Evolutionary conservation across 1,140 invertebrate species (phyloP).

Genomic region (Meloidogyne chitwoodi): DNA sequence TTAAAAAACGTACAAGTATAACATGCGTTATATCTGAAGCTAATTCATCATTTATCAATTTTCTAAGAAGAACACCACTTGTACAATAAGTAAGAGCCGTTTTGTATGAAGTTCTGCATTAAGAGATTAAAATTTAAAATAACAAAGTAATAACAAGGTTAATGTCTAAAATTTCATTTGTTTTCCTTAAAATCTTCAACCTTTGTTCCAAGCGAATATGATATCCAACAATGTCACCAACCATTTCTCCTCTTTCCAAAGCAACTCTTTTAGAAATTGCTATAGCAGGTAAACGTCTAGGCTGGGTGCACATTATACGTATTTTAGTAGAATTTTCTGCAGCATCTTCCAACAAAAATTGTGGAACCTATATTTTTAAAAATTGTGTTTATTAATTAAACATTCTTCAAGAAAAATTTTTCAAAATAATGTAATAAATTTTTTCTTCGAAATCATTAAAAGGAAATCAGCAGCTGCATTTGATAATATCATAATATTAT

Average conservation of each 20-base stretch:
- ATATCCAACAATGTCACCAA: constrained; percentile 85
- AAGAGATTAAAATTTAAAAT: too few species aligned
- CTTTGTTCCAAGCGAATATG: constrained; percentile 78
- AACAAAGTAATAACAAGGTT: background rate
- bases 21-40: constrained; percentile 77
- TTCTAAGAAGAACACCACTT: constrained; percentile 79
- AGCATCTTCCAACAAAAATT: constrained; percentile 79
- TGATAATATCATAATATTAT: too few species aligned
- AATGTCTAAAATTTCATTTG: constrained; percentile 3
- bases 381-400: too few species aligned
- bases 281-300: constrained; percentile 81
- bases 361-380: constrained; percentile 67
- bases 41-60: constrained; percentile 74
- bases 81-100: constrained; percentile 85
- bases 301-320: constrained; percentile 86
- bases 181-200: constrained; percentile 43
- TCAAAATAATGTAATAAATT: too few species aligned
- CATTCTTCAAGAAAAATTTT: too few species aligned
- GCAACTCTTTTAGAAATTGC: constrained; percentile 76
- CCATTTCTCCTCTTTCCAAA: constrained; percentile 77
- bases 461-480: too few species aligned
- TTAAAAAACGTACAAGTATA: constrained; percentile 69
- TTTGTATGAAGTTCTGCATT: constrained; percentile 70
- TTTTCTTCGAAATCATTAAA: too few species aligned
- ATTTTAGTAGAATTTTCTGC: constrained; percentile 69